phyloP scores from a whole-genome alignment of 1,140 invertebrate genomes.

The Drosophila kurseongensis region DNA sequence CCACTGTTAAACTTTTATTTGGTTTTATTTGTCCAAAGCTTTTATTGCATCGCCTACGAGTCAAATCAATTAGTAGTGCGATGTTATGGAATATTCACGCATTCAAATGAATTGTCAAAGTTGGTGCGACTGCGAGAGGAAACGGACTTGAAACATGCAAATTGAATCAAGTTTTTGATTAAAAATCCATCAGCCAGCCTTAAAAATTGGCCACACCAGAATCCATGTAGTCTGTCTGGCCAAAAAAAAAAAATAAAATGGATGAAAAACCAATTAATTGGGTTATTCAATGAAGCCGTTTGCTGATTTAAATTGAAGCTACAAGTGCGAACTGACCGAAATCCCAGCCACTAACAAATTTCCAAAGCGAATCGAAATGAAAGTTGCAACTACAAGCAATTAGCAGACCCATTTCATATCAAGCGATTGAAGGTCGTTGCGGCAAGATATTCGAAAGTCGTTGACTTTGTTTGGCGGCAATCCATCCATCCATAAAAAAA shows the following conservation, averaged over 20 bases:
- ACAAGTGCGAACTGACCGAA: constrained; percentile 37
- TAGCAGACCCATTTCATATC: constrained; percentile 48
- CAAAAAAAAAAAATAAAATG: constrained; percentile 38
- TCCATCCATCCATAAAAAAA: constrained; percentile 18
- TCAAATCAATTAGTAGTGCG: constrained; percentile 56
- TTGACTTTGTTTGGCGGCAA: constrained; percentile 64
- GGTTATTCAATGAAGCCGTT: constrained; percentile 23
- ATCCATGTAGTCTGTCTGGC: constrained; percentile 18
- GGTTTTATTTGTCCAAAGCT: constrained; percentile 33
- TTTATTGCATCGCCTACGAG: constrained; percentile 40
- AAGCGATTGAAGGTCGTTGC: constrained; percentile 52
- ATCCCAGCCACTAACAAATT: constrained; percentile 6
- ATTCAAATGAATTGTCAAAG: constrained; percentile 23
- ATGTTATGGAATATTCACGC: constrained; percentile 39
- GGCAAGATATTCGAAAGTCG: constrained; percentile 71
- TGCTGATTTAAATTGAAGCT: constrained; percentile 42
- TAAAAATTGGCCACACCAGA: constrained; percentile 30
- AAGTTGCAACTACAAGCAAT: constrained; percentile 56
- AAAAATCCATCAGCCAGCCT: constrained; percentile 44
- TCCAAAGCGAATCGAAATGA: constrained; percentile 40
- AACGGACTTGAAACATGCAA: constrained; percentile 59
- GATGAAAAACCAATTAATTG: constrained; percentile 37
- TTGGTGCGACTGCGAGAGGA: constrained; percentile 6
- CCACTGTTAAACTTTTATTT: neutral
- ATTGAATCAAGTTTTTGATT: constrained; percentile 60